Evolutionary conservation across 2,113 vertebrate species (phyloP).

Genomic region (Paralichthys olivaceus): DNA sequence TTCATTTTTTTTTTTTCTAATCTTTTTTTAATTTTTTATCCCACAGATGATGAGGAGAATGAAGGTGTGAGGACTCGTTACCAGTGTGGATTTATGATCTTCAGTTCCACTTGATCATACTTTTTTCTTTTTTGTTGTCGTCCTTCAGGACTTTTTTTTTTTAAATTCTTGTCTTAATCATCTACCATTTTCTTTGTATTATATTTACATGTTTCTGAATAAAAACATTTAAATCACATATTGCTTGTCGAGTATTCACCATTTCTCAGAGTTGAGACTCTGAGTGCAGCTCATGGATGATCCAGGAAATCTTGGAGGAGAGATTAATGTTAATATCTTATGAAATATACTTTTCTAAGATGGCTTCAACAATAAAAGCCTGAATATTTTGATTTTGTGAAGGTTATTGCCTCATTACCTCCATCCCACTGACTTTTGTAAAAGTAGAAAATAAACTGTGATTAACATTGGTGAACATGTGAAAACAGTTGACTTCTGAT

Average conservation of each 20-base stretch:
- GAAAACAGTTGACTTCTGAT: too few relatives aligned
- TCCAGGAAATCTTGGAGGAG: too few relatives aligned
- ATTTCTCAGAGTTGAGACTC: neutral
- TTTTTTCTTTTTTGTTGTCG: slow-evolving; percentile 7
- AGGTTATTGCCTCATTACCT: too few relatives aligned
- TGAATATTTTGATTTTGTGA: too few relatives aligned
- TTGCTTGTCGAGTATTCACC: neutral
- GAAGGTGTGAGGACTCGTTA: slow-evolving; percentile 44
- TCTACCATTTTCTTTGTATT: slow-evolving; percentile 28
- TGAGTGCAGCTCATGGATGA: neutral
- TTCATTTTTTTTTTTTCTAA: neutral
- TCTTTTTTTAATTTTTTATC: neutral
- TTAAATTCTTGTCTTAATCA: neutral
- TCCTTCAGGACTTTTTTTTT: slow-evolving; percentile 25
- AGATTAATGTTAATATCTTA: too few relatives aligned
- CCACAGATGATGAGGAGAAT: slow-evolving; percentile 58
- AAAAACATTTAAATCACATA: neutral
- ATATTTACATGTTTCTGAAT: slow-evolving; percentile 55
- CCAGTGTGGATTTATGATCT: neutral
- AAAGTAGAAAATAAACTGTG: too few relatives aligned
- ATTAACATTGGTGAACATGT: too few relatives aligned
- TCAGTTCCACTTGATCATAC: neutral
- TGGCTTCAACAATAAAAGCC: too few relatives aligned
- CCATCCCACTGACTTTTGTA: too few relatives aligned
- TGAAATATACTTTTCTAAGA: too few relatives aligned